Percentiles rank a stretch among this genome's conserved stretches.
phyloP scores from a whole-genome alignment of 2,888 invertebrate genomes.

The Chaetogeoica ovagalla region DNA sequence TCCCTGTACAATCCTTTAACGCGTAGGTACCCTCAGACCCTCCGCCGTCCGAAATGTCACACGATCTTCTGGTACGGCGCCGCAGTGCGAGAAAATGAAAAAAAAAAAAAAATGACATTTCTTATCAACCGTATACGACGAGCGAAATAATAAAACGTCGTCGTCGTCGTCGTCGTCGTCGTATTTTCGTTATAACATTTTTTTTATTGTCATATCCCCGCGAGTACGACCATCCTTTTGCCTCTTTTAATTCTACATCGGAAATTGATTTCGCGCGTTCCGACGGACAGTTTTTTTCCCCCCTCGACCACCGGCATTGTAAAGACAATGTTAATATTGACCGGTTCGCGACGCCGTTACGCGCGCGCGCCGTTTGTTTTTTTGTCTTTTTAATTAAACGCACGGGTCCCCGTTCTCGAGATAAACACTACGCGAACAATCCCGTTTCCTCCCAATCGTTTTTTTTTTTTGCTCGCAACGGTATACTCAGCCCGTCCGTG shows the following conservation, averaged over 20 bases:
- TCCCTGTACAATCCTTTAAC: not conserved
- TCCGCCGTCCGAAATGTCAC: constrained; percentile 31
- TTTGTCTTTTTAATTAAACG: constrained; percentile 36
- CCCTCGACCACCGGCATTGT: not conserved
- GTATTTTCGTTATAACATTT: constrained; percentile 6
- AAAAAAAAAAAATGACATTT: constrained; percentile 50
- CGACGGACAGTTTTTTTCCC: not conserved
- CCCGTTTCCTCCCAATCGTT: constrained; percentile 9
- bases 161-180: not conserved
- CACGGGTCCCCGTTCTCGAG: constrained; percentile 11
- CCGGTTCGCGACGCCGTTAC: not conserved
- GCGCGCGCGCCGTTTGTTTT: not conserved
- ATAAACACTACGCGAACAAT: not conserved
- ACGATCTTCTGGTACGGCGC: constrained; percentile 29
- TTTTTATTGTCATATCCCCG: constrained; percentile 14
- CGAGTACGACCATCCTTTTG: not conserved
- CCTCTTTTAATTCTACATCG: constrained; percentile 10
- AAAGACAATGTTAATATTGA: not conserved
- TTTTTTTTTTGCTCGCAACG: not conserved
- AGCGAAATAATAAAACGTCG: no score
- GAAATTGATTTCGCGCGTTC: constrained; percentile 35
- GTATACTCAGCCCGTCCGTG: not conserved
- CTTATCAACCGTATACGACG: constrained; percentile 26
- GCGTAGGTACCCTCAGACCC: not conserved
- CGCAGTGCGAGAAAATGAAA: constrained; percentile 27